phyloP scores from a whole-genome alignment of 2,797 vertebrate species.

The Hozukius guyotensis region DNA sequence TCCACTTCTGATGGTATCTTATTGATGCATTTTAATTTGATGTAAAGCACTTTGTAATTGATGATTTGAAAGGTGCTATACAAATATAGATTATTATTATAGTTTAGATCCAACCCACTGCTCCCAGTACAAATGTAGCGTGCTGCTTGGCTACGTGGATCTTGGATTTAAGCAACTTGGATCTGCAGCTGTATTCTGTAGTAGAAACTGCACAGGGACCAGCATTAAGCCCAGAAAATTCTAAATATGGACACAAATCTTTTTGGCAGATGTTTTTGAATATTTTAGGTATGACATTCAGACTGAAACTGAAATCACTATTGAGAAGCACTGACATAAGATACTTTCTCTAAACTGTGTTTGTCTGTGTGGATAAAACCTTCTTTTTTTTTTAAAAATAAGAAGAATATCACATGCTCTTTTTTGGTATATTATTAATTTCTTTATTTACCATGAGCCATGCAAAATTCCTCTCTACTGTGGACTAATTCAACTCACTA shows the following conservation, averaged over 20 bases:
- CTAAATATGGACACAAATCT: background rate
- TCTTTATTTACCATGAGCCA: slow-evolving; percentile 44
- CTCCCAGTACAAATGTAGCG: background rate
- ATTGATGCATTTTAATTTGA: background rate
- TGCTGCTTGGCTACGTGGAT: background rate
- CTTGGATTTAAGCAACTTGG: background rate
- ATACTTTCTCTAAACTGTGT: background rate
- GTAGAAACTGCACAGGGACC: background rate
- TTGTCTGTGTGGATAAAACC: background rate
- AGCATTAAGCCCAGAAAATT: background rate
- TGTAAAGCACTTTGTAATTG: background rate
- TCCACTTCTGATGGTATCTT: background rate
- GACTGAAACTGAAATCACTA: background rate
- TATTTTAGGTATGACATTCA: background rate
- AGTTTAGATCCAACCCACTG: background rate
- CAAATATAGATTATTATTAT: background rate
- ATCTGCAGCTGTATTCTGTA: background rate
- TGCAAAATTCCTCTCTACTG: slow-evolving; percentile 19
- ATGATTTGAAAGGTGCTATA: background rate
- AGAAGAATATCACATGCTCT: background rate
- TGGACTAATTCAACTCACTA: slow-evolving; percentile 13
- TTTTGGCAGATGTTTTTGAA: background rate
- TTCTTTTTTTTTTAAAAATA: background rate
- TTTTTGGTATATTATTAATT: background rate
- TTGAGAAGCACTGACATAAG: background rate